Evolutionary conservation across 2,888 invertebrate species (phyloP).

Genomic region (Abrostola triplasia): DNA sequence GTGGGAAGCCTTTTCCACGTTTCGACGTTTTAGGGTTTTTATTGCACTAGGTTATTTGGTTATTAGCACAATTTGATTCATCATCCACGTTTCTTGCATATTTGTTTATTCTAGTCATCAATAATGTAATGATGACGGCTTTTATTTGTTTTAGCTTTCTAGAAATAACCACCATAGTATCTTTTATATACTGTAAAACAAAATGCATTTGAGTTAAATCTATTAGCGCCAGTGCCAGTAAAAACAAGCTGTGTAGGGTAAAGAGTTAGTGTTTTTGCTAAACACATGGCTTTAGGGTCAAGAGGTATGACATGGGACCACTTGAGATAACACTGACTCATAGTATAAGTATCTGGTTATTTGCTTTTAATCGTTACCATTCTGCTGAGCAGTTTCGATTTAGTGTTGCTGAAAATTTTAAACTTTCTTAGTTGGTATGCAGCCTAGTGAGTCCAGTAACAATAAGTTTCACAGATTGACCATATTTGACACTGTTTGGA

Average conservation of each 20-base stretch:
- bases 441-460: too few species aligned
- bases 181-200: too few species aligned
- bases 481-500: neutral
- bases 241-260: constrained; percentile 38
- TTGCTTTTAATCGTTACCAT: neutral
- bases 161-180: too few species aligned
- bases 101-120: too few species aligned
- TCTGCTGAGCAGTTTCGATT: too few species aligned
- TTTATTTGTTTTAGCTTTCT: too few species aligned
- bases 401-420: too few species aligned
- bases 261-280: constrained; percentile 26
- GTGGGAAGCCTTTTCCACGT: constrained; percentile 42
- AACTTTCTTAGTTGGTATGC: too few species aligned
- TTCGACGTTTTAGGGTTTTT: constrained; percentile 21
- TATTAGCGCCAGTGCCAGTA: constrained; percentile 31
- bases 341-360: constrained; percentile 4
- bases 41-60: constrained; percentile 36
- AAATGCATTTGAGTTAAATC: too few species aligned
- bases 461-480: too few species aligned
- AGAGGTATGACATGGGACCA: constrained; percentile 40
- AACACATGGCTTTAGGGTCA: constrained; percentile 49
- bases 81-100: too few species aligned
- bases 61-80: neutral
- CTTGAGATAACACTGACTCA: constrained; percentile 35
- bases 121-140: too few species aligned